These are phyloP conservation scores for Sorex araneus DNA, from an alignment of 2,113 vertebrate genomes.

Conservation along the genomic window DNA sequence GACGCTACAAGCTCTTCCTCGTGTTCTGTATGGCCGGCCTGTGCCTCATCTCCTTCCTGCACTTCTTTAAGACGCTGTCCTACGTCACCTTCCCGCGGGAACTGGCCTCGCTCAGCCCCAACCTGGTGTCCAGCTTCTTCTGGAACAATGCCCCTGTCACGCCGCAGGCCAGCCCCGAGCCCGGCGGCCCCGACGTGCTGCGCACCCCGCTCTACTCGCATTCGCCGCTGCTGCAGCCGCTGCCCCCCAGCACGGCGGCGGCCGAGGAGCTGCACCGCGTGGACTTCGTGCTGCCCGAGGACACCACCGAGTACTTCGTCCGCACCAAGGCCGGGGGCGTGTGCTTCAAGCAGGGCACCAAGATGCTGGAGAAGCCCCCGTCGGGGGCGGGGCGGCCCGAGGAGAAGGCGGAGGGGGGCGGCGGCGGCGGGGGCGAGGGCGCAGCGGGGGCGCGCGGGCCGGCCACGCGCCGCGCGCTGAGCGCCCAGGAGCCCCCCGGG, in stretches of 20 bases:
- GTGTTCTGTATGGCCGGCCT: conserved; percentile 98
- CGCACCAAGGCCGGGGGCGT: conserved; percentile 95
- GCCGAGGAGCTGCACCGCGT: conserved; percentile 90
- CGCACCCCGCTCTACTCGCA: conserved; percentile 88
- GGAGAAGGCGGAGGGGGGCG: conserved; percentile 69
- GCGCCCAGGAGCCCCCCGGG: not conserved
- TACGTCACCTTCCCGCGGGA: conserved; percentile 98
- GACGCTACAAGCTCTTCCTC: conserved; percentile 99
- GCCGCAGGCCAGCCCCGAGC: conserved; percentile 91
- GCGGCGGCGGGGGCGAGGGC: conserved; percentile 42
- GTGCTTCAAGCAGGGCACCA: conserved; percentile 96
- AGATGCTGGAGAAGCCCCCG: conserved; percentile 91
- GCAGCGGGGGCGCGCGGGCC: not conserved
- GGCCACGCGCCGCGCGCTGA: conserved; percentile 79
- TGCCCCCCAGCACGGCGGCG: conserved; percentile 83
- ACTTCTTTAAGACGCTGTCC: conserved; percentile 99
- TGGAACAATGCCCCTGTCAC: conserved; percentile 95
- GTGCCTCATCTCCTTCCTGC: conserved; percentile 99
- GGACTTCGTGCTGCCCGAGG: conserved; percentile 91
- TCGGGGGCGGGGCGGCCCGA: conserved; percentile 72
- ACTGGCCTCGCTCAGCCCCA: conserved; percentile 97
- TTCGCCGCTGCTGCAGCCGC: conserved; percentile 87
- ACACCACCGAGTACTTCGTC: conserved; percentile 93
- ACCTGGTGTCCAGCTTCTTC: conserved; percentile 98
- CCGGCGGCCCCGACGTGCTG: conserved; percentile 88